Base-by-base conservation (phyloP, 2,888 invertebrate species). In the Acanthopleura granulata region DNA sequence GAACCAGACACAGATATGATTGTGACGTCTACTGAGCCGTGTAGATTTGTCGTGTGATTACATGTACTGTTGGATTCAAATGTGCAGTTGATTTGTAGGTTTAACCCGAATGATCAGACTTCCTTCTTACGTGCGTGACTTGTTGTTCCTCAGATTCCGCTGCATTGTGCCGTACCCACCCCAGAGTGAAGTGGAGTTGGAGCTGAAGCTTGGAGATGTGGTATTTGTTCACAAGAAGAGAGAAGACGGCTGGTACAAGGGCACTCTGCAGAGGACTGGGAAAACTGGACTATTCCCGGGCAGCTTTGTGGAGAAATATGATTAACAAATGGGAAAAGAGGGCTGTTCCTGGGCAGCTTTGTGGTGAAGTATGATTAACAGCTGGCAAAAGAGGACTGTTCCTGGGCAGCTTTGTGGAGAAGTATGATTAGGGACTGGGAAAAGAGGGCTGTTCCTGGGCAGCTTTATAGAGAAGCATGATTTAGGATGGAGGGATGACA, bases 361-460 rank as follows among this genome's bases (percentile, higher is more conserved):
- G 40, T 9, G 40, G 40, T 40, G 40, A 9, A n/a, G n/a, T n/a
- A n/a, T n/a, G n/a, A n/a, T n/a, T n/a, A n/a, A 96, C 83, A 93
- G 96, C 75, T 97, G 96, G 0, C 97, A 97, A 57, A 94, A 96
- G 84, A 96, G 96, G 6, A n/a, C 93, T 97, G 66, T 97, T 97
- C 91, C 97, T 97, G 0, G 96, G 97, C 72, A 97, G 96, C 88
- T 97, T 97, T 92, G 97, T 97, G 18, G 88, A 88, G 77, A 86
- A 85, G 72, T 80, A 75, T 77, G 79, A 78, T 71, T 80, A 72
- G 76, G 57, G 18, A n/a, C n/a, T n/a, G n/a, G n/a, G n/a, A n/a
- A n/a, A n/a, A n/a, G n/a, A n/a, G 97, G 97, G 72, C 97, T 97
- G 97, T 97, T 95, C 91, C 97, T 97, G 89, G 97, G 97, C 27